These are phyloP conservation scores for Brachionus rubens DNA, from an alignment of 1,140 invertebrate species.

Conservation along the genomic window DNA sequence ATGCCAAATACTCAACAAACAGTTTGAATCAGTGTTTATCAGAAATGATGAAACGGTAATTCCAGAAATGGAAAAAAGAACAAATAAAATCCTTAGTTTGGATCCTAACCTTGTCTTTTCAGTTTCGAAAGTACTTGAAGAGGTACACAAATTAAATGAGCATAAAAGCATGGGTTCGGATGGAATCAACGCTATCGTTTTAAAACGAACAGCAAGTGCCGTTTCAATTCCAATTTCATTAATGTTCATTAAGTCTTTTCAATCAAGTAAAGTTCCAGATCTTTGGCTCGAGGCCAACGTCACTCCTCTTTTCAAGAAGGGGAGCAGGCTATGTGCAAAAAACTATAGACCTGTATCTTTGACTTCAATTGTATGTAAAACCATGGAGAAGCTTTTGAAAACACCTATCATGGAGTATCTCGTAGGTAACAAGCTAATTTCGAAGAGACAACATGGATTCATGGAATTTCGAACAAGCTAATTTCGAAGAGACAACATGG, in stretches of 20 bases:
- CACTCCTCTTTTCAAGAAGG: not conserved
- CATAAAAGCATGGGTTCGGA: not conserved
- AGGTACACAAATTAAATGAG: not conserved
- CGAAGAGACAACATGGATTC: not conserved
- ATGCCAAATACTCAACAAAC: not conserved
- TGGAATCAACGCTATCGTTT: not conserved
- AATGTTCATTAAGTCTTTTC: not conserved
- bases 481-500: not conserved
- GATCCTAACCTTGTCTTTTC: not conserved
- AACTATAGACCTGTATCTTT: constrained; percentile 12
- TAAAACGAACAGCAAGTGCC: not conserved
- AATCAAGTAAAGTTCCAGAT: not conserved
- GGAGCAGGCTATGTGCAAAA: not conserved
- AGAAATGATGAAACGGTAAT: not conserved
- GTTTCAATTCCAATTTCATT: not conserved
- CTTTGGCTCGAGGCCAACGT: not conserved
- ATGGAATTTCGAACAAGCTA: not conserved
- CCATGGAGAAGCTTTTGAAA: not conserved
- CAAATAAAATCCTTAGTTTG: not conserved
- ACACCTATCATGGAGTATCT: not conserved
- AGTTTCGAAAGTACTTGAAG: not conserved
- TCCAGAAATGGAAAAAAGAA: not conserved
- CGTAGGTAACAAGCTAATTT: not conserved
- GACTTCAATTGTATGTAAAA: not conserved
- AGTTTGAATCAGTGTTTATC: not conserved